Conservation (phyloP, 2,113 vertebrate species). For the Oreocharis arfaki region DNA sequence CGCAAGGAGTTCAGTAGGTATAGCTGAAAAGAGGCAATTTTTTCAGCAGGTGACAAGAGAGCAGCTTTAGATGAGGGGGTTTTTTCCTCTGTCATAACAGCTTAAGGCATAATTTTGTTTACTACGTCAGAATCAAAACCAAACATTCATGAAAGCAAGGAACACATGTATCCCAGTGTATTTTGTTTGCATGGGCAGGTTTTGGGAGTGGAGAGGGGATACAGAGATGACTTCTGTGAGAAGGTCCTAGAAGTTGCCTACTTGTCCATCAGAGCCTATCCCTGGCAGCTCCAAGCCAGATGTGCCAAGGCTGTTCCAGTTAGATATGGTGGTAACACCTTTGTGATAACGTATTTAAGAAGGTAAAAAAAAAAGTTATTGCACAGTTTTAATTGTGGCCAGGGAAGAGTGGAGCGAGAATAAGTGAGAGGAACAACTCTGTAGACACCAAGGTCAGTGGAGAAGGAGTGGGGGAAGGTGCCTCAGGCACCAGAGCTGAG, state of each 20-base stretch:
- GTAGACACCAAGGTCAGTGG: neutral
- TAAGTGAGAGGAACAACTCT: neutral
- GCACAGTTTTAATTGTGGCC: rapidly evolving
- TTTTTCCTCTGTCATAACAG: neutral
- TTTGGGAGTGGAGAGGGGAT: neutral
- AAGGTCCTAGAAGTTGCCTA: neutral
- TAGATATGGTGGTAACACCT: neutral
- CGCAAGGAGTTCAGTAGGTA: neutral
- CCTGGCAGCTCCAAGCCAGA: neutral
- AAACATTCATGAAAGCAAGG: neutral
- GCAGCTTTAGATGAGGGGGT: neutral
- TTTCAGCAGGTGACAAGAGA: neutral
- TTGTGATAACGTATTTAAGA: neutral
- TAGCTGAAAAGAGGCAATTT: neutral
- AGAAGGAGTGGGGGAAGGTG: neutral
- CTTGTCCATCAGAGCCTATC: neutral
- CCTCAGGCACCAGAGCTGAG: no score
- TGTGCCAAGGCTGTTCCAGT: neutral
- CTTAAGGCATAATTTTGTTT: neutral
- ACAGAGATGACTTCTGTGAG: neutral
- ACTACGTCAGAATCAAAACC: neutral
- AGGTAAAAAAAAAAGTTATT: neutral
- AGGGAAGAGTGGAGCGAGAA: neutral
- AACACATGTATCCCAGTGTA: neutral
- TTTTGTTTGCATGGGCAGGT: neutral